phyloP scores from a whole-genome alignment of 2,888 invertebrate species.

The Tinea semifulvella region DNA sequence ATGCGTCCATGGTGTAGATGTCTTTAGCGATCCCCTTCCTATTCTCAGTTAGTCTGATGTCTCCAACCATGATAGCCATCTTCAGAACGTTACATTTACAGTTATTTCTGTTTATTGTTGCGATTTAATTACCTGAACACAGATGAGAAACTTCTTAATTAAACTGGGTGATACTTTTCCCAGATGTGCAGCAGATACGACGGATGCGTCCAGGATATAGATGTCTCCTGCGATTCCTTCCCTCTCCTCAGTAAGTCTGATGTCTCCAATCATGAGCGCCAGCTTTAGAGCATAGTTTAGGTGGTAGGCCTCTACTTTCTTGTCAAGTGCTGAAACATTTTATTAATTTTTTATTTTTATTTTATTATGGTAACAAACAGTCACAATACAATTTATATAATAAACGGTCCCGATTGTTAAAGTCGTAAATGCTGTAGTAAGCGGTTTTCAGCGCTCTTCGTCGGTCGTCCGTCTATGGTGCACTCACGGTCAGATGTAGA shows the following conservation, averaged over 20 bases:
- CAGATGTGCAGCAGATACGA: conserved; percentile 78
- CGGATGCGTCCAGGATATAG: conserved; percentile 79
- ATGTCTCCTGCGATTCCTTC: conserved; percentile 87
- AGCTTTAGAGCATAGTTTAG: conserved; percentile 80
- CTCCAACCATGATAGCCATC: not conserved
- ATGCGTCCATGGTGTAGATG: not conserved
- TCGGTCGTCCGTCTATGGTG: no score
- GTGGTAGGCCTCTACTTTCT: conserved; percentile 70
- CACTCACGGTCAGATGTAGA: no score
- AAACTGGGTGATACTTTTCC: conserved; percentile 79
- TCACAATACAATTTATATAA: no score
- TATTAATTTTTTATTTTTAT: not conserved
- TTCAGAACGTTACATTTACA: no score
- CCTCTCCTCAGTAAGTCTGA: conserved; percentile 77
- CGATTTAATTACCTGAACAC: conserved; percentile 71
- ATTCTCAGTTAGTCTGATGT: not conserved
- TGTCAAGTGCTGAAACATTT: conserved; percentile 44
- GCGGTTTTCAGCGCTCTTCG: no score
- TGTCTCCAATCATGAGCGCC: conserved; percentile 84
- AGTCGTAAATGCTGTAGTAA: no score
- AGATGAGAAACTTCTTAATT: conserved; percentile 83
- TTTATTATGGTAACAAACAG: no score
- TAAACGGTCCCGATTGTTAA: no score
- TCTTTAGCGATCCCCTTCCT: not conserved
- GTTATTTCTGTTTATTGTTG: no score